Evolutionary conservation across 2,888 invertebrate genomes (phyloP), one percentile per base, ranked within the genome.

Genomic region (Hermaeophaga mercurialis): DNA sequence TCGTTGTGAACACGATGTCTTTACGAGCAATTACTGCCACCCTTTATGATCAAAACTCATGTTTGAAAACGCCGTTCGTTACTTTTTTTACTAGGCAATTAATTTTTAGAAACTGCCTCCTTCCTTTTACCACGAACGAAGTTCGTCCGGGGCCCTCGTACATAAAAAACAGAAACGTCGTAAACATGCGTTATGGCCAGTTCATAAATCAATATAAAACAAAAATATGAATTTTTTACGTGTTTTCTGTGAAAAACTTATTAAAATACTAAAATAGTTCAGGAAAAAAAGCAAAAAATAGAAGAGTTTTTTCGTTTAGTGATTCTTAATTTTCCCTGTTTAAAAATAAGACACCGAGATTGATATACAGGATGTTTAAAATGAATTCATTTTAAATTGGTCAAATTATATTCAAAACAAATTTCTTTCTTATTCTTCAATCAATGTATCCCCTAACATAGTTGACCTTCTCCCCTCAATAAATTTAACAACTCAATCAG

Each of bases 221-320:
- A 47, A 54, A 64, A 62, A 55, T 64, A 61, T 57, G 59, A 56
- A 59, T 59, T 59, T 63, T 61, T 61, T 61, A 61, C 54, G 58
- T 59, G 43, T 36, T 50, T 60, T 60, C 34, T 26, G 36, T 53
- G 49, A 53, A 56, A 50, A 39, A 34, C 8, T 9, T 7, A 14
- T n/a, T n/a, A n/a, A n/a, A n/a, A n/a, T n/a, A n/a, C n/a, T n/a
- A n/a, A n/a, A n/a, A n/a, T n/a, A n/a, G n/a, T n/a, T n/a, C n/a
- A n/a, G n/a, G n/a, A n/a, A n/a, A n/a, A n/a, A n/a, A n/a, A n/a
- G n/a, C n/a, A n/a, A n/a, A n/a, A n/a, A n/a, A n/a, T n/a, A n/a
- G n/a, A n/a, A n/a, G n/a, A n/a, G n/a, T n/a, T n/a, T n/a, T n/a
- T n/a, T n/a, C n/a, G n/a, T n/a, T n/a, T n/a, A n/a, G n/a, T n/a